A percentile compares a stretch with the other conserved stretches of the same genome.
Conservation (phyloP, 2,797 vertebrate species). For the Onychomys torridus region DNA sequence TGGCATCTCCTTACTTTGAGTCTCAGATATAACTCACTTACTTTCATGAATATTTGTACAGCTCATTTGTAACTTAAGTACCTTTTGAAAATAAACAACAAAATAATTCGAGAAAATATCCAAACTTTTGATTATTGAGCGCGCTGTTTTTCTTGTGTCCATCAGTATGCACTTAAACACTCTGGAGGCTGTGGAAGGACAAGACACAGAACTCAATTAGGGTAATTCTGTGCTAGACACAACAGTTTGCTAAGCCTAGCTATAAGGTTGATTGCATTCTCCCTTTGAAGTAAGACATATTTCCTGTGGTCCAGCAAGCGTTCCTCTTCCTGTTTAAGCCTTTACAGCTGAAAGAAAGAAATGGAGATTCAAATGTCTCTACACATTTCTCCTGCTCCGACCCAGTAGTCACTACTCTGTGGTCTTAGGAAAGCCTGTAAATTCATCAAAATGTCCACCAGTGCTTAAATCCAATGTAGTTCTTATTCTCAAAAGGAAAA, state of each 20-base stretch:
- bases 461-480: background rate
- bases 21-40: slow-evolving; percentile 81
- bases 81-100: slow-evolving; percentile 80
- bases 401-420: background rate
- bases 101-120: slow-evolving; percentile 76
- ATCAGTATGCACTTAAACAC: slow-evolving; percentile 77
- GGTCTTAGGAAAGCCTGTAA: slow-evolving; percentile 13
- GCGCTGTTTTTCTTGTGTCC: slow-evolving; percentile 82
- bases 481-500: slow-evolving; percentile 13
- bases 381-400: background rate
- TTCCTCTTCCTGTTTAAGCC: background rate
- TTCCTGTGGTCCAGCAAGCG: background rate
- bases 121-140: slow-evolving; percentile 78
- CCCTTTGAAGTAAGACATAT: background rate
- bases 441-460: slow-evolving; percentile 35
- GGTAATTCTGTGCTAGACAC: background rate
- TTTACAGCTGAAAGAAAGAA: slow-evolving; percentile 25
- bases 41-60: slow-evolving; percentile 77
- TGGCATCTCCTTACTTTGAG: slow-evolving; percentile 74
- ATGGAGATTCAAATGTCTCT: slow-evolving; percentile 28
- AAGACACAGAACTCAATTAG: background rate
- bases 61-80: slow-evolving; percentile 80
- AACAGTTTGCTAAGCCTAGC: background rate
- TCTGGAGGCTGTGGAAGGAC: slow-evolving; percentile 5
- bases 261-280: slow-evolving; percentile 32